Percentiles rank a stretch among this genome's conserved stretches.
Evolutionary conservation across 2,113 vertebrate species (phyloP).

Genomic region (Toxotes jaculatrix): DNA sequence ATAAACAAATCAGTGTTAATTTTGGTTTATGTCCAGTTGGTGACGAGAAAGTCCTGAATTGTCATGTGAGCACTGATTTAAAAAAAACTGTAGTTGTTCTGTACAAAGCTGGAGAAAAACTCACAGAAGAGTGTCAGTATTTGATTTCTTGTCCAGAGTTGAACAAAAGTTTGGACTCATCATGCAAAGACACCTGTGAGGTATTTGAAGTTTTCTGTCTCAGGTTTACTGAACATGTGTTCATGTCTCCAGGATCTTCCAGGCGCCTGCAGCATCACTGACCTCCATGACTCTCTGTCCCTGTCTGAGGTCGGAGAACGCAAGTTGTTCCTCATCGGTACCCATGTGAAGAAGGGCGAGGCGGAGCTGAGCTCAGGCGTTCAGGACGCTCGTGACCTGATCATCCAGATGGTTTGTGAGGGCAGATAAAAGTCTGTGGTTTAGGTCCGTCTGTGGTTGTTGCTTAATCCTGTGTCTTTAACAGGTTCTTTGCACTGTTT

Average conservation of each 20-base stretch:
- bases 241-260: conserved; percentile 86
- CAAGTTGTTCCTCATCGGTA: conserved; percentile 92
- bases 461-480: background rate
- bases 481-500: conserved; percentile 11
- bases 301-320: conserved; percentile 89
- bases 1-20: no score
- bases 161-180: no score
- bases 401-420: conserved; percentile 87
- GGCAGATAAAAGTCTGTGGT: conserved; percentile 28
- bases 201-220: no score
- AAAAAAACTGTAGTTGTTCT: no score
- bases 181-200: no score
- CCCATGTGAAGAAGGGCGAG: conserved; percentile 83
- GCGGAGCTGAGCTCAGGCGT: conserved; percentile 85
- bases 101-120: no score
- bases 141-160: no score
- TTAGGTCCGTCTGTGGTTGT: no score
- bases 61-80: no score
- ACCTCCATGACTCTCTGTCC: conserved; percentile 90
- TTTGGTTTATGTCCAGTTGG: no score
- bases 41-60: no score
- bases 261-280: conserved; percentile 89
- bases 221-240: background rate
- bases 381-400: conserved; percentile 90
- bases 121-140: no score